phyloP scores from a whole-genome alignment of 2,113 vertebrate species.

The Podarcis muralis region DNA sequence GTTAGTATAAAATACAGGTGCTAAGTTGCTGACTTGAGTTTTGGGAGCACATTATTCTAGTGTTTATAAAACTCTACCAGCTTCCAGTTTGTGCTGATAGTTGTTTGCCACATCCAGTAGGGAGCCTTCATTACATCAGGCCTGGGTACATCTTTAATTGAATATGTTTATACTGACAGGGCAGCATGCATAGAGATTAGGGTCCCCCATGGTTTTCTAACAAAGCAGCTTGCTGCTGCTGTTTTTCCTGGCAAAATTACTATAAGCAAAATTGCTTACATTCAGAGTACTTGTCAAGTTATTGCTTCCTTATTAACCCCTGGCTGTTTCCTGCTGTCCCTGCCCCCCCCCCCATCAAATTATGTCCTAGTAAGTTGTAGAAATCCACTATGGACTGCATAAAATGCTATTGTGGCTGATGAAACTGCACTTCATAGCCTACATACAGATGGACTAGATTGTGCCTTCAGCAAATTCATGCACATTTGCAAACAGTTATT shows the following conservation, averaged over 20 bases:
- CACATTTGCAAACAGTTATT: too few relatives aligned
- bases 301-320: neutral
- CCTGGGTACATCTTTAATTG: conserved; percentile 42
- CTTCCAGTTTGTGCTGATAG: neutral
- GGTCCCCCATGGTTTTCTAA: conserved; percentile 35
- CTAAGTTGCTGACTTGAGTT: neutral
- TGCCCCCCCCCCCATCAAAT: too few relatives aligned
- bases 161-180: conserved; percentile 29
- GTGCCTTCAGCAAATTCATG: neutral
- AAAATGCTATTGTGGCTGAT: neutral
- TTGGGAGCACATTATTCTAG: neutral
- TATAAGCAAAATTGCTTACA: conserved; percentile 34
- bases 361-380: neutral
- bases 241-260: conserved; percentile 28
- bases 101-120: neutral
- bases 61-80: neutral
- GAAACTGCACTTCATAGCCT: neutral
- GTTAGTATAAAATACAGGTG: neutral
- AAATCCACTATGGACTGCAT: neutral
- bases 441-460: neutral
- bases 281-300: neutral
- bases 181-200: conserved; percentile 52
- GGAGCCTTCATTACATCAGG: conserved; percentile 46
- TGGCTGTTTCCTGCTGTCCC: neutral
- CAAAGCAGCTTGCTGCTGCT: conserved; percentile 42